phyloP scores from a whole-genome alignment of 2,113 vertebrate genomes.

The Archilochus colubris region DNA sequence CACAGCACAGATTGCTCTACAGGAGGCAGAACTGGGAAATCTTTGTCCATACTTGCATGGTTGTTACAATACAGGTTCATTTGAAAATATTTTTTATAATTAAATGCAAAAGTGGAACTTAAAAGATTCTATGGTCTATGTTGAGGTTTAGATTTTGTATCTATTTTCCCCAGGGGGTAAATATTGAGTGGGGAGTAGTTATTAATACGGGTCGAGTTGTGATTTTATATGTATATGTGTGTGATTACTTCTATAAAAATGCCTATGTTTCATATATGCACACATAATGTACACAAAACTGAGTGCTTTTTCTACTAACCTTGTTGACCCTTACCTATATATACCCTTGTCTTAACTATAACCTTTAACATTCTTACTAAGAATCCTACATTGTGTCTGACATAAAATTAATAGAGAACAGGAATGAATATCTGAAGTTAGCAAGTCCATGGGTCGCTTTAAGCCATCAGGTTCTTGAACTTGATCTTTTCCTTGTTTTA shows the following conservation, averaged over 20 bases:
- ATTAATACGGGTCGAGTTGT: neutral
- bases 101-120: neutral
- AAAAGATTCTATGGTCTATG: neutral
- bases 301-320: neutral
- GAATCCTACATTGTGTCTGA: neutral
- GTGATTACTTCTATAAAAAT: neutral
- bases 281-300: neutral
- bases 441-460: neutral
- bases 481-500: neutral
- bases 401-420: neutral
- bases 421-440: neutral
- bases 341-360: fast-evolving
- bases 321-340: neutral
- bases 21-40: neutral
- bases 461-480: neutral
- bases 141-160: fast-evolving
- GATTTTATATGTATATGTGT: too few species aligned
- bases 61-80: neutral
- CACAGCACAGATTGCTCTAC: neutral
- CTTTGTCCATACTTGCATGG: neutral
- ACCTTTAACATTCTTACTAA: neutral
- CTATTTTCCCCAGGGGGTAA: neutral
- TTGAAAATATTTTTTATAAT: neutral
- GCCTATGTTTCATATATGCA: neutral
- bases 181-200: neutral